These are phyloP conservation scores for Drosophila nigricruria DNA, from an alignment of 2,888 invertebrate species.

Conservation along the genomic window DNA sequence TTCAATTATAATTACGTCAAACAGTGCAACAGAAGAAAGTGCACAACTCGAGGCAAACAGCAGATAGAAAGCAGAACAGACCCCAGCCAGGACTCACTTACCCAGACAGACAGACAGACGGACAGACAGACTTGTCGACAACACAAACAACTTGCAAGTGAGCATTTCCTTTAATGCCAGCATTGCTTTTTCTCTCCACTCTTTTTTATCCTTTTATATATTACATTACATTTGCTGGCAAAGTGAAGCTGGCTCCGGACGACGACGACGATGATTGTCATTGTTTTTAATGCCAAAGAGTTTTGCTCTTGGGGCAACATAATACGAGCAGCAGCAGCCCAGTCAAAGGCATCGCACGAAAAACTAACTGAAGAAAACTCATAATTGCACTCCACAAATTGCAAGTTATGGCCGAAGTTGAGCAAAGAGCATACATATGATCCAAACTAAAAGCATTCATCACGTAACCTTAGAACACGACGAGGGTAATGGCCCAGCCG, in stretches of 20 bases:
- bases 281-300: constrained; percentile 66
- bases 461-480: constrained; percentile 42
- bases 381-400: constrained; percentile 77
- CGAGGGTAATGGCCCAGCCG: constrained; percentile 26
- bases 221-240: constrained; percentile 74
- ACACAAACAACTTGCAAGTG: constrained; percentile 79
- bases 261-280: constrained; percentile 58
- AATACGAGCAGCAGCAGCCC: constrained; percentile 41
- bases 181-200: constrained; percentile 57
- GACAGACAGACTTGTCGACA: constrained; percentile 59
- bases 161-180: constrained; percentile 78
- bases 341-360: constrained; percentile 25
- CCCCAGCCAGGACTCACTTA: constrained; percentile 25
- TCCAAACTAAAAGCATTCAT: constrained; percentile 54
- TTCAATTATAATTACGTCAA: constrained; percentile 83
- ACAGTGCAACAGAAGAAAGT: constrained; percentile 79
- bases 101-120: constrained; percentile 57
- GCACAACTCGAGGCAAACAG: constrained; percentile 78
- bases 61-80: constrained; percentile 56
- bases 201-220: constrained; percentile 61
- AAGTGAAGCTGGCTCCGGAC: constrained; percentile 44
- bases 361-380: constrained; percentile 72
- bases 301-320: constrained; percentile 56
- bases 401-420: constrained; percentile 76
- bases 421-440: constrained; percentile 35